Conservation (phyloP, 1,140 invertebrate species). For the Parapsyche elsis region DNA sequence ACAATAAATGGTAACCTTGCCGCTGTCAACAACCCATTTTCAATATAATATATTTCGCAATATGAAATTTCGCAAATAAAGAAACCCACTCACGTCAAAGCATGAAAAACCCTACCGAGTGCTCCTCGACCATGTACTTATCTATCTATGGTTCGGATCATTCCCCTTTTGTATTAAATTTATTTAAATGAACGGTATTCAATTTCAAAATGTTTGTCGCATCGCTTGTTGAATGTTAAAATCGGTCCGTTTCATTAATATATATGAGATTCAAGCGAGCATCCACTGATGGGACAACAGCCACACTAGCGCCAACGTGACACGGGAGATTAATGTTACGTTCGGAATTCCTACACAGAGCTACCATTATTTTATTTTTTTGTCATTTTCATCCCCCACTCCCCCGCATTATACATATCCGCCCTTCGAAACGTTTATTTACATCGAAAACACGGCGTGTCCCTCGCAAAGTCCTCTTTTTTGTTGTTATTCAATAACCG, state of each 20-base stretch:
- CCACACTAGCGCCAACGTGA: constrained; percentile 10
- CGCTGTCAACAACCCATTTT: no score
- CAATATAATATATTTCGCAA: no score
- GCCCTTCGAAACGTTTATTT: constrained; percentile 34
- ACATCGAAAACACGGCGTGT: constrained; percentile 30
- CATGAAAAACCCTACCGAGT: no score
- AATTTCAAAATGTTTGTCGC: no score
- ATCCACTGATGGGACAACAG: constrained; percentile 11
- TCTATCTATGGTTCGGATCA: no score
- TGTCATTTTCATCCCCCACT: not conserved
- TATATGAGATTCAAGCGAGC: constrained; percentile 25
- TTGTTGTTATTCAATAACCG: constrained; percentile 19
- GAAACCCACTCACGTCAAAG: no score
- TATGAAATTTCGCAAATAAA: no score
- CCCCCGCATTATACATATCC: constrained; percentile 1
- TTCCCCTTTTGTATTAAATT: no score
- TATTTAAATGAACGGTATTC: no score
- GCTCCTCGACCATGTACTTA: no score
- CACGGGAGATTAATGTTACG: constrained; percentile 28
- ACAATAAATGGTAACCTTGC: no score
- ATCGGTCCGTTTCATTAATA: constrained; percentile 10
- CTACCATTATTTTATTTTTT: not conserved
- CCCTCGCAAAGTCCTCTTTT: not conserved
- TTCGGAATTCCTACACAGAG: constrained; percentile 5
- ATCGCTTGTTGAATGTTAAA: not conserved